phyloP scores from a whole-genome alignment of 2,888 invertebrate species.

The Notodonta dromedarius region DNA sequence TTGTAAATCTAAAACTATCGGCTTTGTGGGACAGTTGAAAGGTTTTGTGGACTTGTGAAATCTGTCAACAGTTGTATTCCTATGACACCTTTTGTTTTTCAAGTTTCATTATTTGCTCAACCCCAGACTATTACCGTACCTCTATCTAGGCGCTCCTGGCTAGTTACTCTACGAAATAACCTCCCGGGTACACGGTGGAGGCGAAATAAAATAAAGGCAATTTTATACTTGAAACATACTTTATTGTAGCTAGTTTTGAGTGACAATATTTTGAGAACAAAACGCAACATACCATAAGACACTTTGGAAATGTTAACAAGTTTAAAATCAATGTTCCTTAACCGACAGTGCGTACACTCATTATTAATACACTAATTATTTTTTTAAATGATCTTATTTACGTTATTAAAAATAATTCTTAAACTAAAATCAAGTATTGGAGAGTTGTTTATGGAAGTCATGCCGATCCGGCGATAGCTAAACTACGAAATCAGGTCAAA shows the following conservation, averaged over 20 bases:
- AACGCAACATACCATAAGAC: constrained; percentile 35
- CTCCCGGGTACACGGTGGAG: too few species aligned
- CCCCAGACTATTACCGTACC: too few species aligned
- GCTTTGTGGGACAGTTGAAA: too few species aligned
- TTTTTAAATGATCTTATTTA: constrained; percentile 1
- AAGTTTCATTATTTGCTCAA: too few species aligned
- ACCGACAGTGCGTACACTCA: constrained; percentile 8
- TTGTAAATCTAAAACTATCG: too few species aligned
- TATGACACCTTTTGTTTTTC: too few species aligned
- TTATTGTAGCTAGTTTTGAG: constrained; percentile 32
- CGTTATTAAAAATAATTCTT: constrained; percentile 15
- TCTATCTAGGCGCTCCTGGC: too few species aligned
- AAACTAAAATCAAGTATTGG: constrained; percentile 19
- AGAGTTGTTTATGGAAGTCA: constrained; percentile 5
- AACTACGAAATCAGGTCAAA: constrained; percentile 1
- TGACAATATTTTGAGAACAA: constrained; percentile 36
- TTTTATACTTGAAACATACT: constrained; percentile 25
- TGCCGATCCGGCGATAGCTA: neutral
- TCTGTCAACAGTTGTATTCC: too few species aligned
- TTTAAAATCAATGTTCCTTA: constrained; percentile 16
- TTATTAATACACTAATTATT: constrained; percentile 9
- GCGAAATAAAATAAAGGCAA: neutral
- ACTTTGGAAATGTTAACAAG: constrained; percentile 20
- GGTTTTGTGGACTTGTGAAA: too few species aligned
- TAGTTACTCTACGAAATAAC: too few species aligned